Percentiles rank a stretch among this genome's conserved stretches.
phyloP scores from a whole-genome alignment of 2,888 invertebrate genomes.

The Glaucopsyche alexis region DNA sequence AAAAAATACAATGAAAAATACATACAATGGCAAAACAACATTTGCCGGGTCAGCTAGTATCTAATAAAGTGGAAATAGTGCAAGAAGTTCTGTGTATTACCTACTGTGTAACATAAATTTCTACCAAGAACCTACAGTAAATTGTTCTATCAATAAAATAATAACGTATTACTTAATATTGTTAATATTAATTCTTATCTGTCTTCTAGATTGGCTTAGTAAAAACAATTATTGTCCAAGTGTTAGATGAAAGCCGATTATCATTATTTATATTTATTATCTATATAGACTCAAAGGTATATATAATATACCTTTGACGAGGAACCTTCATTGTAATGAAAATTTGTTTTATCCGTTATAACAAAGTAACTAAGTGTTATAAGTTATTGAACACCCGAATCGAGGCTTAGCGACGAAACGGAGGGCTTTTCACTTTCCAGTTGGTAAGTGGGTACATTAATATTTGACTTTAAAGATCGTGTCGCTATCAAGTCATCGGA shows the following conservation, averaged over 20 bases:
- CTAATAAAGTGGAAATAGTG: no score
- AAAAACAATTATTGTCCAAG: neutral
- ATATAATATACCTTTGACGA: slow-evolving; percentile 7
- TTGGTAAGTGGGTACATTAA: slow-evolving; percentile 22
- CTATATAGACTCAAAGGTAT: no score
- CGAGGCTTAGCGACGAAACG: neutral
- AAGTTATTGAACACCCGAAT: slow-evolving; percentile 22
- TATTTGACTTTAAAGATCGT: slow-evolving; percentile 18
- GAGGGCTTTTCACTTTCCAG: neutral
- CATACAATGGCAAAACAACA: no score
- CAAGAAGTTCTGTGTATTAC: no score
- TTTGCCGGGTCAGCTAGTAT: no score
- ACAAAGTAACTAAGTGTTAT: slow-evolving; percentile 9
- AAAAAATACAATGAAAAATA: no score
- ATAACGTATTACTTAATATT: no score
- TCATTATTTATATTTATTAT: neutral
- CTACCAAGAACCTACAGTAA: no score
- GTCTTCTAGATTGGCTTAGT: no score
- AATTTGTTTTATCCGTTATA: slow-evolving; percentile 19
- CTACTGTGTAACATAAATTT: no score
- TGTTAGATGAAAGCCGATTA: neutral
- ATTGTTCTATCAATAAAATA: no score
- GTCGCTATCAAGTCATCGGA: neutral
- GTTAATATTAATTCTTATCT: no score
- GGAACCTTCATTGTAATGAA: neutral